phyloP scores from a whole-genome alignment of 1,140 invertebrate genomes.

The Drosophila carrolli region DNA sequence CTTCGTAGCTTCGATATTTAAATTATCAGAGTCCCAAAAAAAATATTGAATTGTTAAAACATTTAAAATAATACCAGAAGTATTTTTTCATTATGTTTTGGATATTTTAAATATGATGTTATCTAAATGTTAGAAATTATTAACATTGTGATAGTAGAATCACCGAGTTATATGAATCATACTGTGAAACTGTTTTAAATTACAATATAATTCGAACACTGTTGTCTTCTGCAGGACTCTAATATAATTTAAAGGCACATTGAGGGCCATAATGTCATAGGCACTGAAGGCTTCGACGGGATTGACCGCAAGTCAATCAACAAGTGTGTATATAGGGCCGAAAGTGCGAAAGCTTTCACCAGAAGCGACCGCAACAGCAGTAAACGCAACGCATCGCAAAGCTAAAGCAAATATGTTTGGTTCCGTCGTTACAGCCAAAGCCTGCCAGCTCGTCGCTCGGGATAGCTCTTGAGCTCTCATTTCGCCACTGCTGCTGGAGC shows the following conservation, averaged over 20 bases:
- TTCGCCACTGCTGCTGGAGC: conserved; percentile 29
- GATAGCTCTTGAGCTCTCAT: conserved; percentile 29
- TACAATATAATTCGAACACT: too few relatives aligned
- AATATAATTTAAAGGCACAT: background rate
- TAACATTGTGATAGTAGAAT: too few relatives aligned
- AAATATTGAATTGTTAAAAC: too few relatives aligned
- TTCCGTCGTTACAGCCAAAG: conserved; percentile 1
- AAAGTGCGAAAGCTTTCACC: conserved; percentile 32
- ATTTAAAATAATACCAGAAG: too few relatives aligned
- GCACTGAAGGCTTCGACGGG: background rate
- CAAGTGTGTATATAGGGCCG: conserved; percentile 4
- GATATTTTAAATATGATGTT: too few relatives aligned
- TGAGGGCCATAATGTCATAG: background rate
- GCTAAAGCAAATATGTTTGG: conserved; percentile 8
- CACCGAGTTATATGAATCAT: too few relatives aligned
- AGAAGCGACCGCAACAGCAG: conserved; percentile 3
- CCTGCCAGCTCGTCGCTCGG: conserved; percentile 3
- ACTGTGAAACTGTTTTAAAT: too few relatives aligned
- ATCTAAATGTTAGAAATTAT: too few relatives aligned
- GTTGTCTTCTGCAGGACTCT: background rate
- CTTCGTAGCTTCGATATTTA: too few relatives aligned
- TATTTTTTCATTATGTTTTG: too few relatives aligned
- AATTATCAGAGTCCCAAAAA: too few relatives aligned
- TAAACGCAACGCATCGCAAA: background rate
- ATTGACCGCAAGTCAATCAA: background rate